A percentile compares a stretch with the other conserved stretches of the same genome.
phyloP scores from a whole-genome alignment of 2,797 vertebrate genomes.

The Urosaurus nigricauda region DNA sequence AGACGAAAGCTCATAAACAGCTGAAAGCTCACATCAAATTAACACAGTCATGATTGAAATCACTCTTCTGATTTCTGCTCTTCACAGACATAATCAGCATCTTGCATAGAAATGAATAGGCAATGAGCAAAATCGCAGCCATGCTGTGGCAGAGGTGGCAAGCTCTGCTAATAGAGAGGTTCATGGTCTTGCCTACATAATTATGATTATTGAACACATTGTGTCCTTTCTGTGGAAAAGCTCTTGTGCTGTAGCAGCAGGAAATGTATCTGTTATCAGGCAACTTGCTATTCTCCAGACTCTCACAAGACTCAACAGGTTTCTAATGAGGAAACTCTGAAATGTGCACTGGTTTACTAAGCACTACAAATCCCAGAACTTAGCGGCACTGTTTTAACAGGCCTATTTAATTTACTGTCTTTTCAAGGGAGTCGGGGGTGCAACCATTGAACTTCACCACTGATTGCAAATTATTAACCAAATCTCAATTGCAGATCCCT shows the following conservation, averaged over 20 bases:
- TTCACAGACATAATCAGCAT: slow-evolving; percentile 74
- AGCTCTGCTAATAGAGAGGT: neutral
- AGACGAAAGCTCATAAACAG: slow-evolving; percentile 76
- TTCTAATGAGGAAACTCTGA: slow-evolving; percentile 61
- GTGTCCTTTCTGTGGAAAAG: slow-evolving; percentile 7
- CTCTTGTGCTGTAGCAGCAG: slow-evolving; percentile 20
- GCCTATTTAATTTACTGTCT: slow-evolving; percentile 40
- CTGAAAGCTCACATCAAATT: slow-evolving; percentile 78
- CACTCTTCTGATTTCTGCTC: slow-evolving; percentile 77
- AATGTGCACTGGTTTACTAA: slow-evolving; percentile 59
- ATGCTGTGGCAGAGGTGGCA: neutral
- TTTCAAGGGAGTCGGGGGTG: slow-evolving; percentile 28
- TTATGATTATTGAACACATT: neutral
- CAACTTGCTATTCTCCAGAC: neutral
- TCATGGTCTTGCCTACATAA: neutral
- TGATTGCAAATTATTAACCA: neutral
- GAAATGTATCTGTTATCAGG: neutral
- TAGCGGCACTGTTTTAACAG: slow-evolving; percentile 11
- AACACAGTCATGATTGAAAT: slow-evolving; percentile 78
- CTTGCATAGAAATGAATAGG: slow-evolving; percentile 73
- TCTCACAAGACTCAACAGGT: slow-evolving; percentile 10
- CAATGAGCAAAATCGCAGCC: slow-evolving; percentile 36
- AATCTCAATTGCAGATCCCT: neutral
- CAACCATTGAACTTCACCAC: neutral
- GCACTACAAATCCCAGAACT: slow-evolving; percentile 11